Percentiles rank a stretch among this genome's conserved stretches.
Conservation (phyloP, 2,113 vertebrate genomes). For the Otis tarda region DNA sequence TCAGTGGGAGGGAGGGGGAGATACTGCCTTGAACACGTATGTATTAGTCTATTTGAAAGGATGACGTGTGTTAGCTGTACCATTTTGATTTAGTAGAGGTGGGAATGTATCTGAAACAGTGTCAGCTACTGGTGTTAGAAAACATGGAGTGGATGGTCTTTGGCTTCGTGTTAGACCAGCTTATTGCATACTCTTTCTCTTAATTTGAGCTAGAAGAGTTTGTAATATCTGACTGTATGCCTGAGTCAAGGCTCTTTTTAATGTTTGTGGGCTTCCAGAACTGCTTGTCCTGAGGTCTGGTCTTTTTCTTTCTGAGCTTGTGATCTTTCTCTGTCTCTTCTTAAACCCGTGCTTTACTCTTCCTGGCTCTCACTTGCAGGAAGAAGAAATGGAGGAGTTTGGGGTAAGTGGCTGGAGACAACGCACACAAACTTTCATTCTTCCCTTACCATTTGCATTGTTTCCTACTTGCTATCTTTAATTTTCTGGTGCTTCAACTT, state of each 20-base stretch:
- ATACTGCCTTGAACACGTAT: background rate
- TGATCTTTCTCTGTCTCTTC: constrained; percentile 87
- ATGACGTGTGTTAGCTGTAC: background rate
- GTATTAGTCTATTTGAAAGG: background rate
- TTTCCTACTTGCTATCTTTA: constrained; percentile 68
- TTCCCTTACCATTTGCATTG: constrained; percentile 65
- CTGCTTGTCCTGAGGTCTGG: constrained; percentile 82
- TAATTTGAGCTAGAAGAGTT: constrained; percentile 29
- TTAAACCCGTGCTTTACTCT: constrained; percentile 88
- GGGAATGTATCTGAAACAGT: background rate
- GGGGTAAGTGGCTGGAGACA: constrained; percentile 92
- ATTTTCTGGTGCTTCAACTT: constrained; percentile 71
- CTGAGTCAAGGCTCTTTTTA: constrained; percentile 43
- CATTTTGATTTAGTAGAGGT: background rate
- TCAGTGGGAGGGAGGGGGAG: background rate
- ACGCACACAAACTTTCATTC: constrained; percentile 62
- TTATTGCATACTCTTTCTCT: constrained; percentile 18
- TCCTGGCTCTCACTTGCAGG: constrained; percentile 93
- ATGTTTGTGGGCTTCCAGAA: constrained; percentile 78
- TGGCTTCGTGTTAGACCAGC: background rate
- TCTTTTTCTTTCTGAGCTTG: constrained; percentile 93
- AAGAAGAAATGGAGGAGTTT: constrained; percentile 99
- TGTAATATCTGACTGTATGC: background rate
- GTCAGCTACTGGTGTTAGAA: background rate
- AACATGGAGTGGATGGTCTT: background rate